Conservation (phyloP, 2,888 invertebrate genomes). For the Pachycephus smyrnensis region DNA sequence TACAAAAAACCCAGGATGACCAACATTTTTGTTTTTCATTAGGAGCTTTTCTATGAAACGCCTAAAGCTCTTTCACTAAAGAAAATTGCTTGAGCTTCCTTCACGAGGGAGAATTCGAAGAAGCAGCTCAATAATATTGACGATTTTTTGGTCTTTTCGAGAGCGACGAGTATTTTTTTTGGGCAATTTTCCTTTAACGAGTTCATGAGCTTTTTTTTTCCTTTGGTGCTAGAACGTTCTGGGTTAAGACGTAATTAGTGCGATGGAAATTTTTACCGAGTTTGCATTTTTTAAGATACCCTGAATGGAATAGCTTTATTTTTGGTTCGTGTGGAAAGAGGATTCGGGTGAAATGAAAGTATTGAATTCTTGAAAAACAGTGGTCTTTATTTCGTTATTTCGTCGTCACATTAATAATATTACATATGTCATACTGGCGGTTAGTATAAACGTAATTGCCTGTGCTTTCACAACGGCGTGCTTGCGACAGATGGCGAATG, state of each 20-base stretch:
- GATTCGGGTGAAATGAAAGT: background rate
- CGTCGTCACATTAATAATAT: slow-evolving; percentile 26
- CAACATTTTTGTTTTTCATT: background rate
- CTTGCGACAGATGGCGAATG: background rate
- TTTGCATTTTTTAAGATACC: background rate
- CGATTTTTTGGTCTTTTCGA: background rate
- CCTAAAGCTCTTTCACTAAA: background rate
- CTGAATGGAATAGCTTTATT: background rate
- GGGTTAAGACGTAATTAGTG: background rate
- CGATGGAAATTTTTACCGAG: background rate
- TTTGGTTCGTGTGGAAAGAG: background rate
- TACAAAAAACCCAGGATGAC: background rate
- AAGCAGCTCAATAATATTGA: background rate
- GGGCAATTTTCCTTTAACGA: no score
- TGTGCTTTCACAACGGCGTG: background rate
- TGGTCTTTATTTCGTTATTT: slow-evolving; percentile 49
- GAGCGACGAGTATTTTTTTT: no score
- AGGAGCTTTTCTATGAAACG: background rate
- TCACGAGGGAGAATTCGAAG: background rate
- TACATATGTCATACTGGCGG: background rate
- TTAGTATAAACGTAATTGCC: background rate
- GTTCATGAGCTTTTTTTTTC: no score
- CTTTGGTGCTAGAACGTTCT: background rate
- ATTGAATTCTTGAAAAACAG: slow-evolving; percentile 41
- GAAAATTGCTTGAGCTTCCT: background rate